Conservation (phyloP, 2,888 invertebrate species). For the Fragum fragum region DNA sequence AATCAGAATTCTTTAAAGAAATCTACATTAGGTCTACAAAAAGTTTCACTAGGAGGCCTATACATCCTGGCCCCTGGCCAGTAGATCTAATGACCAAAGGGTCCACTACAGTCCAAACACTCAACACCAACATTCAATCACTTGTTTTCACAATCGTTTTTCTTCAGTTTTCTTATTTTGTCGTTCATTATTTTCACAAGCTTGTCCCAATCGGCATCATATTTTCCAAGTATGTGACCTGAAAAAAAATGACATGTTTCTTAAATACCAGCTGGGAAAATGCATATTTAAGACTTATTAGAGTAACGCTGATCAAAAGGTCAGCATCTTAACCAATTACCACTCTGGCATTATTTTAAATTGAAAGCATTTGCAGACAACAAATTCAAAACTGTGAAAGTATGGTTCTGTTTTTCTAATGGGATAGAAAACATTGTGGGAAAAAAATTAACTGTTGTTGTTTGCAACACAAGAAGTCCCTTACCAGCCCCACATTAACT, state of each 20-base stretch:
- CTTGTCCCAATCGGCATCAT: constrained; percentile 13
- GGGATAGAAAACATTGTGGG: neutral
- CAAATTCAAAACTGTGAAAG: constrained; percentile 3
- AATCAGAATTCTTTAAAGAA: neutral
- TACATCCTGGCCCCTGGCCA: too few relatives aligned
- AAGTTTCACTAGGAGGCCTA: too few relatives aligned
- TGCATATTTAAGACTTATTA: neutral
- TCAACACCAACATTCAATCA: neutral
- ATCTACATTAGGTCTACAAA: too few relatives aligned
- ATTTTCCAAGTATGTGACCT: constrained; percentile 7
- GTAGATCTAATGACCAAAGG: too few relatives aligned
- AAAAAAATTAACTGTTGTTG: neutral
- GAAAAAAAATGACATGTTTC: constrained; percentile 1
- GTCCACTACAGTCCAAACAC: neutral
- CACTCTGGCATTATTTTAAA: constrained; percentile 6
- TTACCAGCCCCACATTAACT: neutral
- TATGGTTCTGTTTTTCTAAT: neutral
- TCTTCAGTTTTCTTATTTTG: constrained; percentile 9
- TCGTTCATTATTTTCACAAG: neutral
- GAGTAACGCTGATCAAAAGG: neutral
- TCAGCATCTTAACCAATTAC: neutral
- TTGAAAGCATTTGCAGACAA: neutral
- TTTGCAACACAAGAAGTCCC: neutral
- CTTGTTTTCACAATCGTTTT: neutral
- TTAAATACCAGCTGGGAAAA: constrained; percentile 3